Evolutionary conservation across 2,888 invertebrate genomes (phyloP).

Genomic region (Augochlorella aurata): DNA sequence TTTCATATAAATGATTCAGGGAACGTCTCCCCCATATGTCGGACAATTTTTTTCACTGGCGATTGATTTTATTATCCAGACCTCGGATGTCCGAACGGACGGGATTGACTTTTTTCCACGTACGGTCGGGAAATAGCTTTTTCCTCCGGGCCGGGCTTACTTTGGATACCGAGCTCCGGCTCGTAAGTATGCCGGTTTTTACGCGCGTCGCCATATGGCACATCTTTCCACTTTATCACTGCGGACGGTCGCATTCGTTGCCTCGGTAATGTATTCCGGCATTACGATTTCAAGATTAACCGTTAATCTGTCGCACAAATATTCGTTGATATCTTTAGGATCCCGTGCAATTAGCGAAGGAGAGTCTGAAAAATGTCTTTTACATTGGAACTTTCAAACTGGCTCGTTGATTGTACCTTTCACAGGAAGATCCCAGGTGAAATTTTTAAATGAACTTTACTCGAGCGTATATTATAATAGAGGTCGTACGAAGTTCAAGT

Average conservation of each 20-base stretch:
- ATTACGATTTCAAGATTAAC: background rate
- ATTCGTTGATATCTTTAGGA: background rate
- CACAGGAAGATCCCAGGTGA: no score
- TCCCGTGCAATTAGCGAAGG: background rate
- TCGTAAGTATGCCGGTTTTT: constrained; percentile 62
- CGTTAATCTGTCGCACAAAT: background rate
- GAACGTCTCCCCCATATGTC: constrained; percentile 29
- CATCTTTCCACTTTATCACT: constrained; percentile 22
- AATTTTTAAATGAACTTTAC: no score
- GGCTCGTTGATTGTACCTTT: no score
- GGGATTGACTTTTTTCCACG: constrained; percentile 38
- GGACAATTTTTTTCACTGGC: constrained; percentile 42
- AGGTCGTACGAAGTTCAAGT: no score
- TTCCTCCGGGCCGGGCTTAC: constrained; percentile 47
- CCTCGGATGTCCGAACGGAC: constrained; percentile 42
- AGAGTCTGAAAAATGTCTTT: background rate
- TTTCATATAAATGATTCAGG: constrained; percentile 55
- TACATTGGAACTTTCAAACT: no score
- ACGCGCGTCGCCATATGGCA: constrained; percentile 57
- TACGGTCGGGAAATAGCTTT: constrained; percentile 45
- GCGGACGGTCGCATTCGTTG: background rate
- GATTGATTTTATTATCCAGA: constrained; percentile 63
- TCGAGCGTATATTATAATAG: no score
- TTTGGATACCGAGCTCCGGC: constrained; percentile 53
- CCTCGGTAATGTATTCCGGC: background rate